phyloP scores from a whole-genome alignment of 2,888 invertebrate species.

The Acleris sparsana region DNA sequence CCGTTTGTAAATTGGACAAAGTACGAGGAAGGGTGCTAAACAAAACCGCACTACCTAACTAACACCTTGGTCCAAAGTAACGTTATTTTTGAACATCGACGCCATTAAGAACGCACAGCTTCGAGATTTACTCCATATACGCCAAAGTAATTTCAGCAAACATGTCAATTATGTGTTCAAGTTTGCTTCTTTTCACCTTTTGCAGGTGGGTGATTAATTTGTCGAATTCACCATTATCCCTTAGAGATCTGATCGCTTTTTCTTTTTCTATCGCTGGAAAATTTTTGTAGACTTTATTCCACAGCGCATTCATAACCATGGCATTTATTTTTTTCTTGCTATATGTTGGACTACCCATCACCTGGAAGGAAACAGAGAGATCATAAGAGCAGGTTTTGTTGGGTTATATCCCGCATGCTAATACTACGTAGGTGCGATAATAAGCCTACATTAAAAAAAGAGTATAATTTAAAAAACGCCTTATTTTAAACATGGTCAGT shows the following conservation, averaged over 20 bases:
- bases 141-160: slow-evolving; percentile 63
- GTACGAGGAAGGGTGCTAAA: no score
- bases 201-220: slow-evolving; percentile 57
- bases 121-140: slow-evolving; percentile 51
- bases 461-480: no score
- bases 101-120: background rate
- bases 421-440: no score
- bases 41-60: background rate
- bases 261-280: slow-evolving; percentile 61
- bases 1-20: no score
- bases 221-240: slow-evolving; percentile 60
- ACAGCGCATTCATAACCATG: slow-evolving; percentile 67
- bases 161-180: slow-evolving; percentile 57
- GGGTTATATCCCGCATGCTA: no score
- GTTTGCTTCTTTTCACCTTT: slow-evolving; percentile 63
- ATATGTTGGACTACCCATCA: slow-evolving; percentile 44
- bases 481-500: no score
- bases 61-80: background rate
- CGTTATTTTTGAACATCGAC: background rate
- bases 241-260: slow-evolving; percentile 59
- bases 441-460: no score
- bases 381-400: background rate
- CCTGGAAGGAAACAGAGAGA: slow-evolving; percentile 49
- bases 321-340: slow-evolving; percentile 66
- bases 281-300: slow-evolving; percentile 68